phyloP scores from a whole-genome alignment of 2,888 invertebrate genomes.

The Drosophila koepferae region DNA sequence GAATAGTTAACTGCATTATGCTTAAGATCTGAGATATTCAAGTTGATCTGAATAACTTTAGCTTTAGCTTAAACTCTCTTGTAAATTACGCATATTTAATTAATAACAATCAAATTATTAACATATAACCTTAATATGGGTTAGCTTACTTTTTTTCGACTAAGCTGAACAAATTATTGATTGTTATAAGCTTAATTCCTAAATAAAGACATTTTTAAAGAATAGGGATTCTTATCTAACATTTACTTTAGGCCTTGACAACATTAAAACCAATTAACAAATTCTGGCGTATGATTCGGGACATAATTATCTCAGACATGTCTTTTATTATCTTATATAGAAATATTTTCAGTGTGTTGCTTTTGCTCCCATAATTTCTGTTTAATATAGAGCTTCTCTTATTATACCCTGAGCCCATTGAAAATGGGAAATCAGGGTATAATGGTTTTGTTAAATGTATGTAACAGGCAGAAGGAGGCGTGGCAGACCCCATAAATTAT shows the following conservation, averaged over 20 bases:
- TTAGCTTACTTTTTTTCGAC: not conserved
- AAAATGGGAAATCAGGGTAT: too few relatives aligned
- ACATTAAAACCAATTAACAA: not conserved
- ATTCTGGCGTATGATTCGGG: not conserved
- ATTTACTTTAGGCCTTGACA: not conserved
- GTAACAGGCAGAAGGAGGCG: too few relatives aligned
- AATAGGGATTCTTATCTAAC: not conserved
- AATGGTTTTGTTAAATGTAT: too few relatives aligned
- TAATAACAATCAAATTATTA: not conserved
- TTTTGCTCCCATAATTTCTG: too few relatives aligned
- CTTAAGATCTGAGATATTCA: too few relatives aligned
- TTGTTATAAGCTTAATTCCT: not conserved
- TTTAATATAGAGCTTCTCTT: not conserved
- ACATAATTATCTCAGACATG: not conserved
- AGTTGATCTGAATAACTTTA: too few relatives aligned
- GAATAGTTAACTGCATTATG: not conserved
- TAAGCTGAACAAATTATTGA: not conserved
- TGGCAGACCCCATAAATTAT: too few relatives aligned
- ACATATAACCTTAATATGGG: not conserved
- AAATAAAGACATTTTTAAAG: conserved; percentile 9
- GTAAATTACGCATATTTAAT: too few relatives aligned
- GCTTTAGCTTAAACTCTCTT: too few relatives aligned
- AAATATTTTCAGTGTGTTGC: not conserved
- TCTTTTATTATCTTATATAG: not conserved
- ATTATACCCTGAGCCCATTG: too few relatives aligned